Conservation (phyloP, 2,113 vertebrate species). For the Anhinga anhinga region DNA sequence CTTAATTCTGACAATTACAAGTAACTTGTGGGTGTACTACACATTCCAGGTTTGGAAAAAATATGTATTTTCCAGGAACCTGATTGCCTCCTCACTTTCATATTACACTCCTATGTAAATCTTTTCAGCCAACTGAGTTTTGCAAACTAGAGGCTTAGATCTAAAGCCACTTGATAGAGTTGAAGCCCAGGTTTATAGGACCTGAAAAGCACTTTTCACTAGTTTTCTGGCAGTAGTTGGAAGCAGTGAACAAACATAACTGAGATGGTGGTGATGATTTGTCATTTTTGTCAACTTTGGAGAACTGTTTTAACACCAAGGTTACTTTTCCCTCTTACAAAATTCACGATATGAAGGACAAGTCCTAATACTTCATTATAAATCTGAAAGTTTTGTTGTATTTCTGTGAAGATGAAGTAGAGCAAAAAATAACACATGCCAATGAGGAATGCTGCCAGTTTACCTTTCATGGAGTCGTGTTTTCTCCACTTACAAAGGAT, state of each 20-base stretch:
- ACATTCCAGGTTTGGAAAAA: not conserved
- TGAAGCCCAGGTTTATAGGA: not conserved
- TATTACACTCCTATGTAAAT: not conserved
- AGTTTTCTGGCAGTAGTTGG: not conserved
- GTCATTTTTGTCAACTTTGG: not conserved
- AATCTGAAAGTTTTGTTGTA: not conserved
- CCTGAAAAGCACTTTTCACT: not conserved
- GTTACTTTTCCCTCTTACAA: not conserved
- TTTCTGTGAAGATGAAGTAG: not conserved
- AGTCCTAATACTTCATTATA: not conserved
- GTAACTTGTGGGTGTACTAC: not conserved
- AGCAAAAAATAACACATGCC: not conserved
- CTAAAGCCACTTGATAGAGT: not conserved
- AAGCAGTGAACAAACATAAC: not conserved
- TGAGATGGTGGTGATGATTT: not conserved
- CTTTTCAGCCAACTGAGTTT: not conserved
- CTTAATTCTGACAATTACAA: not conserved
- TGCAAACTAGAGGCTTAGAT: not conserved
- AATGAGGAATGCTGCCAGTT: not conserved
- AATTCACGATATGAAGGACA: not conserved
- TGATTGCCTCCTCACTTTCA: not conserved
- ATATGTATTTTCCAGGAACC: not conserved
- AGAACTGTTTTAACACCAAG: not conserved
- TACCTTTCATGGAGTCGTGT: not conserved
- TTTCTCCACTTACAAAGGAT: not conserved